Evolutionary conservation across 2,113 vertebrate species (phyloP).

Genomic region (Cephalopholis sonnerati): DNA sequence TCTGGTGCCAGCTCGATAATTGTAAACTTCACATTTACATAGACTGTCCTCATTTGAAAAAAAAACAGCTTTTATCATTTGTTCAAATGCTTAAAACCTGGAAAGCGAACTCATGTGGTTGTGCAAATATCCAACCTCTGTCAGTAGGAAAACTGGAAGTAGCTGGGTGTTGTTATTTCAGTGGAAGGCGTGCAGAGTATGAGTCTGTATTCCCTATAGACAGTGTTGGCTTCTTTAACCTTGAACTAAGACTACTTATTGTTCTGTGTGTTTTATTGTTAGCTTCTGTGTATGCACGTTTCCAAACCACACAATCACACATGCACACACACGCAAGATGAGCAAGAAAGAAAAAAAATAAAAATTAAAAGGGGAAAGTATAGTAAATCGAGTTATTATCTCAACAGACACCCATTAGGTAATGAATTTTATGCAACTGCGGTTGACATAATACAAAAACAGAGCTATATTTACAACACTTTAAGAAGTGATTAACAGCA

Average conservation of each 20-base stretch:
- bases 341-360: neutral
- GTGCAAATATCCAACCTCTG: neutral
- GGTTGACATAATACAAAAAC: conserved; percentile 17
- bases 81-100: conserved; percentile 1
- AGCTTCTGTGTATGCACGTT: neutral
- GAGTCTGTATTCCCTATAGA: neutral
- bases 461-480: conserved; percentile 37
- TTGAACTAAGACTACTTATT: neutral
- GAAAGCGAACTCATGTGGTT: neutral
- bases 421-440: conserved; percentile 29
- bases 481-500: neutral
- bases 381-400: neutral
- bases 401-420: conserved; percentile 12
- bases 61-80: neutral
- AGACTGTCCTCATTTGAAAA: neutral
- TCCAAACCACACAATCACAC: neutral
- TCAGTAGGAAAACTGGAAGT: neutral
- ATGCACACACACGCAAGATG: neutral
- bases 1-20: neutral
- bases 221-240: neutral
- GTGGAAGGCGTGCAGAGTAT: neutral
- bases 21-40: neutral
- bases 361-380: neutral
- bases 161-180: neutral
- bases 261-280: neutral